phyloP scores from a whole-genome alignment of 2,797 vertebrate genomes.

The Nannoperca australis region DNA sequence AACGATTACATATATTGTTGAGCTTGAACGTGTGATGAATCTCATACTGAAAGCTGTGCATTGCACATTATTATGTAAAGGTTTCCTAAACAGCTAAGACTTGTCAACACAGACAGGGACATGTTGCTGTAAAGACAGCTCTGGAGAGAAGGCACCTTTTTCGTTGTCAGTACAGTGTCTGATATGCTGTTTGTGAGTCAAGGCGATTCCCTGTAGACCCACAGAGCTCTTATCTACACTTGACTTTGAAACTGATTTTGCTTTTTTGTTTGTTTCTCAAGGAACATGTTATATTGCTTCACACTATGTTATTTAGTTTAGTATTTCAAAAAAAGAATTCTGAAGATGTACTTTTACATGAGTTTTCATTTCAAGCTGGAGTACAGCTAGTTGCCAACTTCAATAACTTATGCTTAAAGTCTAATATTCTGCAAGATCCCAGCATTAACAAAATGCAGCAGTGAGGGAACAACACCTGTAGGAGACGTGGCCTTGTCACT shows the following conservation, averaged over 20 bases:
- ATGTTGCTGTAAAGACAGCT: conserved; percentile 26
- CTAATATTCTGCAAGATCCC: too few relatives aligned
- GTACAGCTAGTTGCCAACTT: background rate
- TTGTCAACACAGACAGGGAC: conserved; percentile 26
- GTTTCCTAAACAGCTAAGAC: conserved; percentile 39
- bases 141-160: conserved; percentile 38
- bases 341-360: conserved; percentile 16
- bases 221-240: conserved; percentile 47
- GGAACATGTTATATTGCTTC: conserved; percentile 24
- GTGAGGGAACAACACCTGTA: too few relatives aligned
- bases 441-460: too few relatives aligned
- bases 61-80: conserved; percentile 35
- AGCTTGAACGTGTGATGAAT: conserved; percentile 28
- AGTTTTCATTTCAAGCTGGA: conserved; percentile 1
- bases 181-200: conserved; percentile 54
- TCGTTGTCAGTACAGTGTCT: conserved; percentile 36
- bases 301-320: conserved; percentile 20
- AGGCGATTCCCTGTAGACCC: conserved; percentile 48
- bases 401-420: background rate
- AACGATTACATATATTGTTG: conserved; percentile 16
- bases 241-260: conserved; percentile 53
- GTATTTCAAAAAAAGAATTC: conserved; percentile 35
- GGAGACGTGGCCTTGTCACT: too few relatives aligned
- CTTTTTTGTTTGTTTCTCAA: conserved; percentile 48
- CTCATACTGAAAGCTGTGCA: conserved; percentile 20